Evolutionary conservation across 2,888 invertebrate species (phyloP).

Genomic region (Rhagium mordax): DNA sequence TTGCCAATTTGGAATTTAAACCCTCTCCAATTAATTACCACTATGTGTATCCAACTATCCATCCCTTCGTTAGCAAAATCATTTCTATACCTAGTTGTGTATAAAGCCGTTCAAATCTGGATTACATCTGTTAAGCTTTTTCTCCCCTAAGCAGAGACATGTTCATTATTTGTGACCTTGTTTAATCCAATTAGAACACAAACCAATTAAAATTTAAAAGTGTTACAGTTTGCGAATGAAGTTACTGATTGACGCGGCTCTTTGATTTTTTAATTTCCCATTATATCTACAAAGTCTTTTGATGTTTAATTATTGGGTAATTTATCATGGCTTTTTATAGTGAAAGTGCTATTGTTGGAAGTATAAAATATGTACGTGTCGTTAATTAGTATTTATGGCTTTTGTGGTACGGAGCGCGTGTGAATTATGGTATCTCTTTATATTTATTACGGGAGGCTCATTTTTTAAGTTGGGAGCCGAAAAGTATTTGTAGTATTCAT

Average conservation of each 20-base stretch:
- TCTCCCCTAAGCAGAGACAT: neutral
- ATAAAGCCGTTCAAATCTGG: neutral
- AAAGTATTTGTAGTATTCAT: neutral
- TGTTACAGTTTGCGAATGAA: conserved; percentile 22
- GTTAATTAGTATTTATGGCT: conserved; percentile 36
- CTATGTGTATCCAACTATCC: neutral
- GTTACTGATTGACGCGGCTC: conserved; percentile 23
- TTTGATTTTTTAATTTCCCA: conserved; percentile 25
- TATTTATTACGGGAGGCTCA: conserved; percentile 14
- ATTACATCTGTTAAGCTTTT: conserved; percentile 10
- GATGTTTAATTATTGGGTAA: conserved; percentile 32
- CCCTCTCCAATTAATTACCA: no score
- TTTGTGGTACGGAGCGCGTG: conserved; percentile 21
- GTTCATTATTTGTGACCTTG: conserved; percentile 20
- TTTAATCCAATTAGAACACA: conserved; percentile 14
- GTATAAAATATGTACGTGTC: conserved; percentile 31
- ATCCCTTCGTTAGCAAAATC: conserved; percentile 9
- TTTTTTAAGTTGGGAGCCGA: neutral
- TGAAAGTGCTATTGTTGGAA: conserved; percentile 33
- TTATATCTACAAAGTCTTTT: conserved; percentile 28
- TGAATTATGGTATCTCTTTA: conserved; percentile 29
- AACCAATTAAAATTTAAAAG: conserved; percentile 30
- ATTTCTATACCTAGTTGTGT: neutral
- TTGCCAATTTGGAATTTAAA: no score
- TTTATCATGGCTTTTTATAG: conserved; percentile 33